These are phyloP conservation scores for Andricus quercusramuli DNA, from an alignment of 2,888 invertebrate genomes.

Conservation along the genomic window DNA sequence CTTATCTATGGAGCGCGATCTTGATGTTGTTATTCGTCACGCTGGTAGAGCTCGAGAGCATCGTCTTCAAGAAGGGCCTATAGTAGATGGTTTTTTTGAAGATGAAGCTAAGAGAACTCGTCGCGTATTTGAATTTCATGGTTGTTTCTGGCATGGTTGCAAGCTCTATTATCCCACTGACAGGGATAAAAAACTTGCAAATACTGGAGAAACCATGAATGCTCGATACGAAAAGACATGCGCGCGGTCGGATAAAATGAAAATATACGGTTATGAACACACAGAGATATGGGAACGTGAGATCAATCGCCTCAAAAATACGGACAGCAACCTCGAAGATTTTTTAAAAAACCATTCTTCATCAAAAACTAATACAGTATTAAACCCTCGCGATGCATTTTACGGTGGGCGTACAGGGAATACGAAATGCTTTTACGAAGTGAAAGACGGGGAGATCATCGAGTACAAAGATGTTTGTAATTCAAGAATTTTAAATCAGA, in stretches of 20 bases:
- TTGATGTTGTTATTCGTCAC: not conserved
- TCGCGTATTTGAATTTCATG: conserved; percentile 42
- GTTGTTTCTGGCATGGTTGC: conserved; percentile 45
- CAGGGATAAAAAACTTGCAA: not conserved
- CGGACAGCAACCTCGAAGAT: no score
- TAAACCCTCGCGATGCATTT: no score
- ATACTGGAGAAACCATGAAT: conserved; percentile 3
- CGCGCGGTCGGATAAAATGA: conserved; percentile 1
- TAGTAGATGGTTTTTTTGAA: conserved; percentile 44
- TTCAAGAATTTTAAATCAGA: no score
- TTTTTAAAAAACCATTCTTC: no score
- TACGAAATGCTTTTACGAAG: no score
- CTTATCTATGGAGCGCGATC: no score
- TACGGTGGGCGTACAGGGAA: no score
- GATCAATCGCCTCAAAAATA: not conserved
- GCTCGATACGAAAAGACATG: conserved; percentile 21
- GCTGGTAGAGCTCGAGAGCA: conserved; percentile 37
- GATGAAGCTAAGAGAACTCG: not conserved
- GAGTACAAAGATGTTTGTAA: no score
- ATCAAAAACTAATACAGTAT: no score
- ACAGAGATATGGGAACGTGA: conserved; percentile 42
- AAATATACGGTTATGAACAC: not conserved
- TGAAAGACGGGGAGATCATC: no score
- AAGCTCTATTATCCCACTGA: conserved; percentile 10
- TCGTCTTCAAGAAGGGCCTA: conserved; percentile 17